Percentiles rank a stretch among this genome's conserved stretches.
phyloP scores from a whole-genome alignment of 1,140 invertebrate species.

The Arctopsyche grandis region DNA sequence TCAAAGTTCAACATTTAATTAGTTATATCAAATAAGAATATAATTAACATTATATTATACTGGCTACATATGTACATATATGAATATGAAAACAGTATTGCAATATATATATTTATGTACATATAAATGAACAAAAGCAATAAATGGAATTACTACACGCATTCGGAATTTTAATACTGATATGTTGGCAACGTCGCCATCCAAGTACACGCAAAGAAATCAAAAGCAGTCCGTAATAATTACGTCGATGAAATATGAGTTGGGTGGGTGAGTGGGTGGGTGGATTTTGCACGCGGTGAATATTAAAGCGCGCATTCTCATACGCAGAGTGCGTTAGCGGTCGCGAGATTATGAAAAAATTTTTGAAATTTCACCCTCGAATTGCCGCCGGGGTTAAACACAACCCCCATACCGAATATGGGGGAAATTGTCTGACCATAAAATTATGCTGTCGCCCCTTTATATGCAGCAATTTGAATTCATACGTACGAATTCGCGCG shows the following conservation, averaged over 20 bases:
- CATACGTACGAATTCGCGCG: slow-evolving; percentile 19
- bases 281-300: slow-evolving; percentile 27
- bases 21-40: too few relatives aligned
- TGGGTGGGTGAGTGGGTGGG: neutral
- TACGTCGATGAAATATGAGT: slow-evolving; percentile 9
- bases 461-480: slow-evolving; percentile 34
- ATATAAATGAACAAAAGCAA: too few relatives aligned
- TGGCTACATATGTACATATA: too few relatives aligned
- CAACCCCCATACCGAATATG: slow-evolving; percentile 3
- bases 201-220: neutral
- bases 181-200: too few relatives aligned
- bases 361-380: slow-evolving; percentile 35
- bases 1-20: too few relatives aligned
- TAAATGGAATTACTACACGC: too few relatives aligned
- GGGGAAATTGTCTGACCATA: slow-evolving; percentile 29
- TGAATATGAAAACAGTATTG: too few relatives aligned
- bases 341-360: slow-evolving; percentile 28
- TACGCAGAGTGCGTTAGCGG: neutral
- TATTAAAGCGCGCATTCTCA: slow-evolving; percentile 29
- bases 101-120: too few relatives aligned
- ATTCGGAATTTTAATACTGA: too few relatives aligned
- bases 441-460: slow-evolving; percentile 40
- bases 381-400: slow-evolving; percentile 2
- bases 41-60: too few relatives aligned
- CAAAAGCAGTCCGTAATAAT: slow-evolving; percentile 19